Evolutionary conservation across 1,140 invertebrate genomes (phyloP), one percentile per base, ranked within the genome.

Genomic region (Odontomachus brunneus): DNA sequence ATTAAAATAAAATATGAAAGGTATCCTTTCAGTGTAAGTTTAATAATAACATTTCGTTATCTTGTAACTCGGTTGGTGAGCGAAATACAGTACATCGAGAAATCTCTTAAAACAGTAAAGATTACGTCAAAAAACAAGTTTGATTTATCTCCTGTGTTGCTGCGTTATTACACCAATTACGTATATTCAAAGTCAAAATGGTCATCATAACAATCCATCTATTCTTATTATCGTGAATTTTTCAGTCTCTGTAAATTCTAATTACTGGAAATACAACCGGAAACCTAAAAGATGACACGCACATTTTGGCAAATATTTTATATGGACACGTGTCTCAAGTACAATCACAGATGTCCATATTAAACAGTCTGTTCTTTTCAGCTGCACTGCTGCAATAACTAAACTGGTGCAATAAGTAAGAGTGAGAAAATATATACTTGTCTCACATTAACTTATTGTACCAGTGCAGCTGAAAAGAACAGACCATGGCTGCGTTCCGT

Each of bases 251-350:
- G 12, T 26, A 17, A 51, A 12, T 33, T 12, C 2, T 14, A 9
- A 33, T 22, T 2, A n/a, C 19, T 19, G n/a, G 4, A 49, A 29
- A 15, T 14, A 33, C 0, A 22, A 9, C 53, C 7, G 38, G 22
- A 19, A 17, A n/a, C 3, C 22, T 51, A 49, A 62, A 33, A 51
- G 65, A 51, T 51, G 7, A 63, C 17, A 60, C 71, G 19, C 55
- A 48, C 44, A 51, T 49, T 65, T 15, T 12, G 22, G 14, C 9
- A 12, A 51, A 75, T 65, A 22, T 51, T 22, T 75, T 26, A 51
- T 65, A 75, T 63, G 44, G 73, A 75, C 59, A 75, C 73, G 73
- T 75, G 59, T 65, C 59, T 65, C 44, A 53, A 44, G 9, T 44
- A 44, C 38, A 44, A 7, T 44, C n/a, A n/a, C n/a, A n/a, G n/a